These are phyloP conservation scores for Entomobrya proxima DNA, from an alignment of 2,888 invertebrate genomes.

Conservation along the genomic window DNA sequence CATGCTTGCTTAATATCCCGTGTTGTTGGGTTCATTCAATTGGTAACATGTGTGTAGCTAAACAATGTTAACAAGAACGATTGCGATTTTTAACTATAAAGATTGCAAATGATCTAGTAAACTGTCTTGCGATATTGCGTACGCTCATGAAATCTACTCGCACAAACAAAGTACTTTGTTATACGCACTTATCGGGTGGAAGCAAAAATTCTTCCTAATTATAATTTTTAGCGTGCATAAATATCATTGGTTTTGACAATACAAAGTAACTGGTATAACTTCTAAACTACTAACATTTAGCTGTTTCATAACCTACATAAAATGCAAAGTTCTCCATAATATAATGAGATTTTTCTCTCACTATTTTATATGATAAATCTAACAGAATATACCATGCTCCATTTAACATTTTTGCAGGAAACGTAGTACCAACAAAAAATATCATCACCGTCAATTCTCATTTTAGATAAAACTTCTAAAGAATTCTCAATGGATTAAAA, in stretches of 20 bases:
- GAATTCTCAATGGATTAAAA: slow-evolving; percentile 31
- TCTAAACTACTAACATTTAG: too few relatives aligned
- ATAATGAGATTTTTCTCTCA: too few relatives aligned
- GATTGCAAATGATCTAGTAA: neutral
- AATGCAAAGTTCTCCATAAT: too few relatives aligned
- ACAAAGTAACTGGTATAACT: too few relatives aligned
- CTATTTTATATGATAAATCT: too few relatives aligned
- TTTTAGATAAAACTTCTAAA: neutral
- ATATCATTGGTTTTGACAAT: too few relatives aligned
- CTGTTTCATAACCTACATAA: too few relatives aligned
- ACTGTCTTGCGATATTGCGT: neutral
- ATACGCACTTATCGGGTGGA: too few relatives aligned
- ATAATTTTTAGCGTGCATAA: too few relatives aligned
- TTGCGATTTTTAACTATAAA: neutral
- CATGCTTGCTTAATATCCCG: neutral
- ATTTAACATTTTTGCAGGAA: too few relatives aligned
- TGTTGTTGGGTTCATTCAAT: neutral
- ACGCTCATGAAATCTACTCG: neutral
- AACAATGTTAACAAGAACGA: slow-evolving; percentile 4
- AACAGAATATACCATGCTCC: too few relatives aligned
- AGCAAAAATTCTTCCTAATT: too few relatives aligned
- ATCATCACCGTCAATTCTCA: neutral
- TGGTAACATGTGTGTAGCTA: slow-evolving; percentile 4
- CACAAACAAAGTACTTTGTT: neutral
- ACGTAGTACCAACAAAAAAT: neutral